Evolutionary conservation across 2,797 vertebrate genomes (phyloP).

Genomic region (Serranus cabrilla): DNA sequence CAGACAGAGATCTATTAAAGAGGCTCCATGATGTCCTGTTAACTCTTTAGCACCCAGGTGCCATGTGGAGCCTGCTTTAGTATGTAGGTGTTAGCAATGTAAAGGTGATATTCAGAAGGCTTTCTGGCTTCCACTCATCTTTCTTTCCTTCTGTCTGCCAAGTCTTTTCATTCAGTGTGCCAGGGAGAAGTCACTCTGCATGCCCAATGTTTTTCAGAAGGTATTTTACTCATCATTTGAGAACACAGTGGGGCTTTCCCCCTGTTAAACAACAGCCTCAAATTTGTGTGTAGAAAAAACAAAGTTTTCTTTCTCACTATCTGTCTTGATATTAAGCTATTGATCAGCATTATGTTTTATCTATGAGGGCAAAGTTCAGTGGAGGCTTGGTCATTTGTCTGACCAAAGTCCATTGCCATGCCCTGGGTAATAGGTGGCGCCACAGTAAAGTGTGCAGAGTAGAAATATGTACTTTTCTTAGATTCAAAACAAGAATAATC

Average conservation of each 20-base stretch:
- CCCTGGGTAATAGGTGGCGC: slow-evolving; percentile 15
- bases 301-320: slow-evolving; percentile 21
- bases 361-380: slow-evolving; percentile 39
- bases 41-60: slow-evolving; percentile 38
- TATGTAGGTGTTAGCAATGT: background rate
- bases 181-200: slow-evolving; percentile 9
- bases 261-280: background rate
- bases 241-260: slow-evolving; percentile 15
- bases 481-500: slow-evolving; percentile 21
- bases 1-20: too few relatives aligned
- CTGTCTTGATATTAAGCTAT: slow-evolving; percentile 25
- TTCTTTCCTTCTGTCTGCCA: background rate
- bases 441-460: slow-evolving; percentile 22
- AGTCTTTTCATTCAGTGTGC: slow-evolving; percentile 9
- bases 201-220: slow-evolving; percentile 7
- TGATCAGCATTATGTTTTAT: slow-evolving; percentile 50
- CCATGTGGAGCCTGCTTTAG: slow-evolving; percentile 9
- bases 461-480: slow-evolving; percentile 31
- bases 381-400: slow-evolving; percentile 20
- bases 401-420: slow-evolving; percentile 44
- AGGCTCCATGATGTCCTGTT: slow-evolving; percentile 16
- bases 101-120: background rate
- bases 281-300: background rate
- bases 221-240: slow-evolving; percentile 33
- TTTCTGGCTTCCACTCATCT: background rate